A percentile compares a stretch with the other conserved stretches of the same genome.
Conservation (phyloP, 2,888 invertebrate genomes). For the Drosophila suboccidentalis region DNA sequence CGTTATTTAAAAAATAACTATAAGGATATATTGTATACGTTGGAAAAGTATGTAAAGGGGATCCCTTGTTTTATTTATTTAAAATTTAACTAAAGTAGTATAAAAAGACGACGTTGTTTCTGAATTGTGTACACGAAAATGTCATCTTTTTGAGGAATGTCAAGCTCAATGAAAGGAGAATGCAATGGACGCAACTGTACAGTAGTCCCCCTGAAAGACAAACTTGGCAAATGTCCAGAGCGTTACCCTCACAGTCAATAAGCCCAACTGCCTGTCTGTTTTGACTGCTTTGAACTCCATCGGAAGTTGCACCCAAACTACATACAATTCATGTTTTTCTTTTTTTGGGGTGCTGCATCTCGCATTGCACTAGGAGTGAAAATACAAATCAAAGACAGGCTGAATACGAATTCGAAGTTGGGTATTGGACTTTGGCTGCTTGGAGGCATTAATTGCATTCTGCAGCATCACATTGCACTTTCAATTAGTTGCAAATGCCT, state of each 20-base stretch:
- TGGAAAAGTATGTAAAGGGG: too few relatives aligned
- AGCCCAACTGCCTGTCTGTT: constrained; percentile 20
- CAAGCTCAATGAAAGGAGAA: background rate
- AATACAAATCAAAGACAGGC: constrained; percentile 67
- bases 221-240: background rate
- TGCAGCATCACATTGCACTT: constrained; percentile 84
- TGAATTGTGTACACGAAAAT: background rate
- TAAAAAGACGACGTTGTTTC: background rate
- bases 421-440: constrained; percentile 48
- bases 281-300: constrained; percentile 27
- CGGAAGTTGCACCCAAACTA: constrained; percentile 15
- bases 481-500: constrained; percentile 83
- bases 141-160: background rate
- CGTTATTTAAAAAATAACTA: too few relatives aligned
- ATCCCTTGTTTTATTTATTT: too few relatives aligned
- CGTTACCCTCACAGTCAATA: constrained; percentile 8
- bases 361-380: constrained; percentile 35
- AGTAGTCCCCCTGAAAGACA: background rate
- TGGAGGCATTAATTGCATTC: constrained; percentile 84
- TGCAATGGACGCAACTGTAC: background rate
- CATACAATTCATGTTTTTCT: constrained; percentile 1
- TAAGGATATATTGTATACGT: too few relatives aligned
- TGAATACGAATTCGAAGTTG: constrained; percentile 4
- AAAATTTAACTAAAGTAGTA: background rate
- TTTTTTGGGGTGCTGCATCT: constrained; percentile 27